Evolutionary conservation across 2,888 invertebrate species (phyloP).

Genomic region (Spisula solida): DNA sequence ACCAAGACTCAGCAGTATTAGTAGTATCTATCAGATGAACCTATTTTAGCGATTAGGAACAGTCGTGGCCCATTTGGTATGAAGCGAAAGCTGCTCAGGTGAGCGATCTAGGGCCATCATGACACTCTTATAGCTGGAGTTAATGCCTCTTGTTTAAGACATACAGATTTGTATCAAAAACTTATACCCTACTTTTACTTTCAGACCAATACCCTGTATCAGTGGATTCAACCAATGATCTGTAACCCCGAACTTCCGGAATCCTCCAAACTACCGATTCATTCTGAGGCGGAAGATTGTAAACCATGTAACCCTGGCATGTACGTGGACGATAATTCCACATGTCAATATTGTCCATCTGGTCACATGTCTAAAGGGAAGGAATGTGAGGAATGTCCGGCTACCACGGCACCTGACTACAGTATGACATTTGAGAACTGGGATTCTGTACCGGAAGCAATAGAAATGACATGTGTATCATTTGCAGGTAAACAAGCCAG

Average conservation of each 20-base stretch:
- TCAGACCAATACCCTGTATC: conserved; percentile 88
- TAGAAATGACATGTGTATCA: conserved; percentile 88
- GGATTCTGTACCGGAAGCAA: conserved; percentile 88
- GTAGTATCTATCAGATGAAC: no score
- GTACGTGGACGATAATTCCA: conserved; percentile 86
- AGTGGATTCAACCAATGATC: conserved; percentile 89
- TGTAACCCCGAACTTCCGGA: conserved; percentile 88
- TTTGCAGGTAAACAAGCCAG: conserved; percentile 76
- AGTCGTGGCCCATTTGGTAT: no score
- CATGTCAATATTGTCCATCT: conserved; percentile 88
- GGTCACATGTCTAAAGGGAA: conserved; percentile 84
- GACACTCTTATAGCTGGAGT: no score
- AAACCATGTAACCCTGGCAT: conserved; percentile 90
- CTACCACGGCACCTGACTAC: conserved; percentile 89
- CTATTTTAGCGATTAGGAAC: no score
- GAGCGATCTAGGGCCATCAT: no score
- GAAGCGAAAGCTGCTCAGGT: no score
- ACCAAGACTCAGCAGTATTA: no score
- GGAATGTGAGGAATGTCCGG: conserved; percentile 78
- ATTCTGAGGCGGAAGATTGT: conserved; percentile 86
- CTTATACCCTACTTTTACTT: no score
- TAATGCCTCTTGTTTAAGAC: no score
- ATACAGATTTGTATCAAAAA: no score
- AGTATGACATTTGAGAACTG: conserved; percentile 88
- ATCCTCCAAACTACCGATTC: conserved; percentile 87